Conservation (phyloP, 2,888 invertebrate species). For the Amitus sp. region DNA sequence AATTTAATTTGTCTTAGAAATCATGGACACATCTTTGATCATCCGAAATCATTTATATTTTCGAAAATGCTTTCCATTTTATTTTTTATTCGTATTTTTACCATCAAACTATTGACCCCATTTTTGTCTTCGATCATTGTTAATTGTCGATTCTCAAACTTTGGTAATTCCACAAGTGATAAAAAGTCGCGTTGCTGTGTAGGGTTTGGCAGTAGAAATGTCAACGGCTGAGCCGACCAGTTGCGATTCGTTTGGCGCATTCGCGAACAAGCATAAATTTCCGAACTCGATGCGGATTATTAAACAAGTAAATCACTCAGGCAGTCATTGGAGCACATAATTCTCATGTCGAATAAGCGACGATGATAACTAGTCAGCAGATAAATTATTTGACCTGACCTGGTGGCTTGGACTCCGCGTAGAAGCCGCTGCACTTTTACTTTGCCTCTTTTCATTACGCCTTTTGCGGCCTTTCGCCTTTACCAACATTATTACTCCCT, state of each 20-base stretch:
- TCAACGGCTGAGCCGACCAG: background rate
- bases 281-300: slow-evolving; percentile 50
- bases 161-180: too few species aligned
- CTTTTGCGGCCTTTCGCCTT: background rate
- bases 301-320: slow-evolving; percentile 52
- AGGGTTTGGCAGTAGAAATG: background rate
- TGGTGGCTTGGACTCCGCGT: background rate
- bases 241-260: slow-evolving; percentile 15
- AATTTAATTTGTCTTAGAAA: too few species aligned
- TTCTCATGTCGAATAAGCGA: slow-evolving; percentile 31
- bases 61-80: too few species aligned
- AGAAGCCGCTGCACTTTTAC: background rate
- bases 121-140: too few species aligned
- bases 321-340: slow-evolving; percentile 39
- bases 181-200: too few species aligned
- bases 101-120: too few species aligned
- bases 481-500: background rate
- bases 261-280: slow-evolving; percentile 51
- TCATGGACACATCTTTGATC: too few species aligned
- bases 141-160: too few species aligned
- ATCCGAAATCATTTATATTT: too few species aligned
- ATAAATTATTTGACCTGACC: slow-evolving; percentile 4
- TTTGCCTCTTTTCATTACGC: background rate
- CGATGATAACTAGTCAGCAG: slow-evolving; percentile 1
- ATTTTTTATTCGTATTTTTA: too few species aligned